Conservation (phyloP, 2,113 vertebrate genomes). For the Oncorhynchus tshawytscha region DNA sequence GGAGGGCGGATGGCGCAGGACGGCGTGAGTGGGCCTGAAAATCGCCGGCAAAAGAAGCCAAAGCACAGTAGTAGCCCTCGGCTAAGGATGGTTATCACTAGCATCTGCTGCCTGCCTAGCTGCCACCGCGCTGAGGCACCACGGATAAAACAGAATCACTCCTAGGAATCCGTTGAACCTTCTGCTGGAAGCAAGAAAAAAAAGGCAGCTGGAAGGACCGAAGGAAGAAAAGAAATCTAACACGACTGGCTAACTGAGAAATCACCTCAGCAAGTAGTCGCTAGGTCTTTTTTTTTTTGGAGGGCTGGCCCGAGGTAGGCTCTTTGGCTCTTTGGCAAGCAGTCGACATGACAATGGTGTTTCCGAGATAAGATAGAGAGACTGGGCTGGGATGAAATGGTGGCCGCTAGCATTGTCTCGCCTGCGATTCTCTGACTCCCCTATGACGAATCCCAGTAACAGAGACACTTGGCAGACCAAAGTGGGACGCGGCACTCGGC, state of each 20-base stretch:
- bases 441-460: constrained; percentile 73
- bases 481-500: constrained; percentile 47
- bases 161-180: constrained; percentile 48
- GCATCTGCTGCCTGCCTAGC: constrained; percentile 22
- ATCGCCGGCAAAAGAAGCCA: constrained; percentile 48
- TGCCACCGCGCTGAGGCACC: constrained; percentile 31
- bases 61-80: constrained; percentile 50
- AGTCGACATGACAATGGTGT: constrained; percentile 56
- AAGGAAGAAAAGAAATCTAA: constrained; percentile 36
- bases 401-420: constrained; percentile 65
- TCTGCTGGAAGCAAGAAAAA: constrained; percentile 33
- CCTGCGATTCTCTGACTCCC: constrained; percentile 66
- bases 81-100: constrained; percentile 50
- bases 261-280: constrained; percentile 32
- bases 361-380: constrained; percentile 66
- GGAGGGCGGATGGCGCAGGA: constrained; percentile 39
- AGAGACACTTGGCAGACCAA: constrained; percentile 68
- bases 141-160: constrained; percentile 51
- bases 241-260: constrained; percentile 45
- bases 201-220: constrained; percentile 16
- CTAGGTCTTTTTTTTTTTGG: constrained; percentile 5
- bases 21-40: constrained; percentile 51
- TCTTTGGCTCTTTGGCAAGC: constrained; percentile 38
- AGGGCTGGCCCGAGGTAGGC: constrained; percentile 23
- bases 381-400: constrained; percentile 50